These are phyloP conservation scores for Tetraneura akinire DNA, from an alignment of 1,140 invertebrate genomes.

Conservation along the genomic window DNA sequence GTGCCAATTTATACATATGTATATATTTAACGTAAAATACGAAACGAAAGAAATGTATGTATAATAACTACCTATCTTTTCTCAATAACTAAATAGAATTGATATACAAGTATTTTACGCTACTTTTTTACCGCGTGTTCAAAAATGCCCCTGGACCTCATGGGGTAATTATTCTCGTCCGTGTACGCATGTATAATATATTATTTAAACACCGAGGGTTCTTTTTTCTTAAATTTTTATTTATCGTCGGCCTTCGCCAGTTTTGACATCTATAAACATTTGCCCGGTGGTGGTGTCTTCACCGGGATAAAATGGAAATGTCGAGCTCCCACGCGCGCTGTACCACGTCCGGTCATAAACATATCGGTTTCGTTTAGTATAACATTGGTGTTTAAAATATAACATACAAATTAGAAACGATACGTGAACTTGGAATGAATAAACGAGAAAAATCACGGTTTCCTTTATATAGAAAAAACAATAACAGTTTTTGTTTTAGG, in stretches of 20 bases:
- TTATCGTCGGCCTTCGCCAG: neutral
- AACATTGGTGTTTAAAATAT: neutral
- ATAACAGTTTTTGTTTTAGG: no score
- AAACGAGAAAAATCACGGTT: neutral
- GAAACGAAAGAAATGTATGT: neutral
- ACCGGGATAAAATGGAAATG: constrained; percentile 31
- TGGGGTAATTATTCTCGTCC: constrained; percentile 14
- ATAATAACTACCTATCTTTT: neutral
- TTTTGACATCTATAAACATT: constrained; percentile 20
- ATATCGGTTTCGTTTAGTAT: constrained; percentile 23
- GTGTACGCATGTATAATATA: neutral
- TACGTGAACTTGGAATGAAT: neutral
- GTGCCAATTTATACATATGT: no score
- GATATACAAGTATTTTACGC: neutral
- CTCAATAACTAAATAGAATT: neutral
- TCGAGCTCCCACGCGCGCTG: constrained; percentile 15
- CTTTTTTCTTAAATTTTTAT: constrained; percentile 18
- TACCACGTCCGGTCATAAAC: constrained; percentile 45
- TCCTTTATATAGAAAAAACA: no score
- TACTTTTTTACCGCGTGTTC: neutral
- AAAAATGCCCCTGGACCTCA: constrained; percentile 10
- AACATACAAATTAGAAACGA: neutral
- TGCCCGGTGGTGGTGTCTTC: constrained; percentile 42
- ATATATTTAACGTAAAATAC: neutral
- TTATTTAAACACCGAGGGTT: neutral